Base-by-base conservation (phyloP, 2,888 invertebrate genomes). In the Laspeyria flexula region DNA sequence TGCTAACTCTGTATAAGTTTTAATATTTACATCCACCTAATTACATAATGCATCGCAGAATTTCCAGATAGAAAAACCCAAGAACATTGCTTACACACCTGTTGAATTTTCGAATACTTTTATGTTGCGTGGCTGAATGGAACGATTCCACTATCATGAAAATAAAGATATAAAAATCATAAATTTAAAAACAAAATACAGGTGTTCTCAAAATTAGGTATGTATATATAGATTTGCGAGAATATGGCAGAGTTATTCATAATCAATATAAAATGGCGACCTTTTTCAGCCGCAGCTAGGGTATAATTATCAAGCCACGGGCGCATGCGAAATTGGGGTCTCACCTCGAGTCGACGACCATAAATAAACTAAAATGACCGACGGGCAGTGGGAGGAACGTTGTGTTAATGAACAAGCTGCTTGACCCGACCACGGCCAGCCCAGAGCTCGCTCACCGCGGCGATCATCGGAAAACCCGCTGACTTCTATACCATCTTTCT, bases 241-340 rank as follows among this genome's bases (percentile, higher is more conserved):
- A 50, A 55, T 60, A 60, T 50, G 49, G 30, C 43, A 53, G 43
- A 55, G 44, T 54, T 73, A 72, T 77, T 80, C 76, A 79, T 83
- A 81, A 84, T 80, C 70, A 81, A 86, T 85, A 83, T 82, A 87
- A 88, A 85, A 88, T 83, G 84, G 86, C 84, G 83, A 86, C 85
- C 80, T 84, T 86, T 86, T 87, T 86, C 83, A 88, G 81, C 67
- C 75, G 65, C 69, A 67, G 84, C 88, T 86, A 88, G 86, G 77
- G 86, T 90, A 90, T 91, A 90, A 92, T 90, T 92, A 91, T 88
- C 82, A 79, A 83, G 86, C 83, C 83, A 84, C 82, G 76, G 85
- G 83, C 87, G 85, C 81, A 90, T 89, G 92, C 92, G 83, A 92
- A 91, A 92, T 92, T 91, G 88, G 92, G 90, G 91, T 91, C 89